Evolutionary conservation across 2,797 vertebrate genomes (phyloP).

Genomic region (Serranus cabrilla): DNA sequence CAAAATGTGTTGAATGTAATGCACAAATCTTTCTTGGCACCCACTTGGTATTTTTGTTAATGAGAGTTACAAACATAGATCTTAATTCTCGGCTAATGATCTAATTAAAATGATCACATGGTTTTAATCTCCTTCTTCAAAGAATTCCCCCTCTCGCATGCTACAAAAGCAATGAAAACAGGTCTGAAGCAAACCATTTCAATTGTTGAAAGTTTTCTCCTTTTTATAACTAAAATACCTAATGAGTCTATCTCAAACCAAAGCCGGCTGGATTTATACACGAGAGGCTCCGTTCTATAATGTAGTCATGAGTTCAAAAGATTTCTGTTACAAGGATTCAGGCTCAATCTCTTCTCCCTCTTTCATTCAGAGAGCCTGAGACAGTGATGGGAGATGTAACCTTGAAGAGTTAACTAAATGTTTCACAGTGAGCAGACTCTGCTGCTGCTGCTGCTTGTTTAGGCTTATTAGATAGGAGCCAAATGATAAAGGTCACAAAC

Average conservation of each 20-base stretch:
- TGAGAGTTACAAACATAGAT: conserved; percentile 84
- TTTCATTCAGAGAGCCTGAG: conserved; percentile 51
- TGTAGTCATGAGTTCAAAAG: conserved; percentile 75
- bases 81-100: conserved; percentile 86
- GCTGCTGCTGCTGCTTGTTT: conserved; percentile 71
- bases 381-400: conserved; percentile 51
- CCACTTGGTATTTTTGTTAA: conserved; percentile 79
- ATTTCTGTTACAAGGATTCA: conserved; percentile 60
- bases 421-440: conserved; percentile 63
- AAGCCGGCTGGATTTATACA: conserved; percentile 77
- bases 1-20: conserved; percentile 56
- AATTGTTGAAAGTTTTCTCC: conserved; percentile 70
- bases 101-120: conserved; percentile 88
- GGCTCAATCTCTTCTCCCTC: conserved; percentile 39
- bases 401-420: conserved; percentile 74
- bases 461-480: conserved; percentile 78
- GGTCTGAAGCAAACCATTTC: conserved; percentile 73
- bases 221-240: conserved; percentile 70
- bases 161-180: conserved; percentile 71
- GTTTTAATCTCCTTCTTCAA: conserved; percentile 86
- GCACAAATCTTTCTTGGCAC: conserved; percentile 76
- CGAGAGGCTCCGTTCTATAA: conserved; percentile 68
- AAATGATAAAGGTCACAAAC: conserved; percentile 81
- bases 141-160: conserved; percentile 67
- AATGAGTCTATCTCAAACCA: conserved; percentile 73